phyloP scores from a whole-genome alignment of 2,797 vertebrate genomes.

The Cyclura pinguis region DNA sequence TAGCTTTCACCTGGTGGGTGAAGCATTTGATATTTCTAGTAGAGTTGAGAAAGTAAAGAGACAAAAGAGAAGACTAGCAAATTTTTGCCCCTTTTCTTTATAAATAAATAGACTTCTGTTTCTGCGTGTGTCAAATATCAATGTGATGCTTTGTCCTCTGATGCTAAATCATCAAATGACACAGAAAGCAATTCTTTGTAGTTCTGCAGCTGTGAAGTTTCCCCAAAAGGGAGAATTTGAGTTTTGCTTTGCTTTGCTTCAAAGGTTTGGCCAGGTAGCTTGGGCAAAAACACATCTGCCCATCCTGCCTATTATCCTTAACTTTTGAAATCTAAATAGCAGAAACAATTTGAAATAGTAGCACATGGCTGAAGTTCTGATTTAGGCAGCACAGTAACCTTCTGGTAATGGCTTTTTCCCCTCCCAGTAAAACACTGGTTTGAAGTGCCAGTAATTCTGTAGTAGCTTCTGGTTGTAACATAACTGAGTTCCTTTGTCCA shows the following conservation, averaged over 20 bases:
- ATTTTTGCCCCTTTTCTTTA: slow-evolving; percentile 1
- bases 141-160: slow-evolving; percentile 19
- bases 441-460: neutral
- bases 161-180: neutral
- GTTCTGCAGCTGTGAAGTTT: slow-evolving; percentile 14
- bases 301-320: neutral
- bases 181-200: slow-evolving; percentile 16
- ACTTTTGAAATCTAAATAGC: neutral
- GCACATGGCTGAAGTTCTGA: neutral
- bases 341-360: neutral
- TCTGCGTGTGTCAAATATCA: slow-evolving; percentile 1
- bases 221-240: neutral
- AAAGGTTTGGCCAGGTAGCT: neutral
- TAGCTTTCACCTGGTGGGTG: neutral
- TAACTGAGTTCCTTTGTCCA: neutral
- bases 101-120: slow-evolving; percentile 30
- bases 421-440: neutral
- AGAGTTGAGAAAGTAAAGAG: neutral
- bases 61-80: neutral
- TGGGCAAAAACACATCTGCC: neutral
- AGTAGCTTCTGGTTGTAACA: neutral
- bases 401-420: too few relatives aligned
- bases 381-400: neutral
- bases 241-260: neutral
- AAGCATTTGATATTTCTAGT: neutral